Evolutionary conservation across 2,797 vertebrate species (phyloP), one percentile per base, ranked within the genome.

Genomic region (Silurus lanzhouensis): DNA sequence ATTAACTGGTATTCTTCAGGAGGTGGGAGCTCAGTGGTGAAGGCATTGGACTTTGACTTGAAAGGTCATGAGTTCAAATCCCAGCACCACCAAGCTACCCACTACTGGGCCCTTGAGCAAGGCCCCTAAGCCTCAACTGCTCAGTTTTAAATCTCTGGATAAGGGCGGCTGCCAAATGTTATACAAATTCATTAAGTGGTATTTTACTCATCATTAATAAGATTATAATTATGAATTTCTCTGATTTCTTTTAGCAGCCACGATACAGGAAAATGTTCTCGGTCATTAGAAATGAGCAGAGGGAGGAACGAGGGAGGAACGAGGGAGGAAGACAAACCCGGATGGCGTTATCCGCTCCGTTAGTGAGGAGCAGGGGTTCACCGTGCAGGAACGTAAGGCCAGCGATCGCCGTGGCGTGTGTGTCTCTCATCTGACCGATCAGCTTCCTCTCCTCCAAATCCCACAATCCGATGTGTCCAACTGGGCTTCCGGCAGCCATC

Each of bases 401-500:
- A 1, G 97, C 96, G 66, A 99, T 83, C 9, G 97, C 96, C 25
- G 97, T 97, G 74, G 92, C 94, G 92, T 99, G 98, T 71, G 95
- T 95, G 70, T 95, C 92, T 92, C 96, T 95, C 94, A 98, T 97
- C 81, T 99, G 98, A 91, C 93, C 93, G 61, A 96, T 91, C 48
- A 99, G 88, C 88, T 97, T 98, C 87, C 93, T 96, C 25, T 96
- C 96, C 86, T 97, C 97, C 71, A 99, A 92, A 90, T 99, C 97
- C 98, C 98, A 99, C 81, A 99, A 93, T 75, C 95, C 97, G 90
- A 99, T 95, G 92, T 99, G 98, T 58, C 98, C 98, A 90, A 96
- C 80, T 9, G 97, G 97, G 89, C 97, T 98, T 70, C 96, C 96
- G 70, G 97, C 96, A 84, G 97, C 98, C 96, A 99, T 92, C 71